Conservation (phyloP, 2,888 invertebrate species). For the Nomada ferruginata region DNA sequence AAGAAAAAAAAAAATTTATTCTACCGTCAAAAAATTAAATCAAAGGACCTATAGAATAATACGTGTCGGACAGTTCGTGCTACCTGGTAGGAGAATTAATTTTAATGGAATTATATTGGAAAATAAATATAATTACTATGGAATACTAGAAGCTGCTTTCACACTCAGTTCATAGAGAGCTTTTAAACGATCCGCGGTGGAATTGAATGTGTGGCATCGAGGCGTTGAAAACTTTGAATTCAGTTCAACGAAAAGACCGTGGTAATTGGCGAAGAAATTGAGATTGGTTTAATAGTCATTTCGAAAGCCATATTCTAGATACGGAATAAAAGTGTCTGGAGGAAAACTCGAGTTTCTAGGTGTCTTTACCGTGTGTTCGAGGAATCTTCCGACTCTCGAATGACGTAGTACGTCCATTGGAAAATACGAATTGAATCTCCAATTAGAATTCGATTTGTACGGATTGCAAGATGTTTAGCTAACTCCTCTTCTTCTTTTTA, state of each 20-base stretch:
- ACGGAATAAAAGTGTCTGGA: neutral
- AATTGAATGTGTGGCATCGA: slow-evolving; percentile 22
- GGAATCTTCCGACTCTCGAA: slow-evolving; percentile 12
- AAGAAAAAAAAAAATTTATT: too few species aligned
- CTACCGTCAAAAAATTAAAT: too few species aligned
- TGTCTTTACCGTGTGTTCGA: slow-evolving; percentile 2
- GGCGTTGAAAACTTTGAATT: slow-evolving; percentile 41
- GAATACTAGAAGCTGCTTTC: too few species aligned
- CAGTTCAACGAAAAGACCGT: slow-evolving; percentile 22
- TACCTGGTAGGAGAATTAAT: too few species aligned
- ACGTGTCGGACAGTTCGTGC: too few species aligned
- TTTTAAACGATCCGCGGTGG: neutral
- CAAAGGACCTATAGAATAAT: too few species aligned
- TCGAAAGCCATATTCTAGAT: slow-evolving; percentile 12
- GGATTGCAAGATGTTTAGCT: neutral
- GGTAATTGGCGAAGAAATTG: slow-evolving; percentile 30
- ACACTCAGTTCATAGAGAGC: too few species aligned
- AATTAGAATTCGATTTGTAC: slow-evolving; percentile 8
- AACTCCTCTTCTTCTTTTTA: neutral
- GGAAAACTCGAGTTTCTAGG: slow-evolving; percentile 9
- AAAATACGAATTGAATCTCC: slow-evolving; percentile 46
- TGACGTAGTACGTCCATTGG: neutral
- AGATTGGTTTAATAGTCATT: slow-evolving; percentile 26
- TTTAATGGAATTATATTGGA: too few species aligned
- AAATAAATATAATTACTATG: too few species aligned